Evolutionary conservation across 2,113 vertebrate species (phyloP), one percentile per base, ranked within the genome.

Genomic region (Apodemus sylvaticus): DNA sequence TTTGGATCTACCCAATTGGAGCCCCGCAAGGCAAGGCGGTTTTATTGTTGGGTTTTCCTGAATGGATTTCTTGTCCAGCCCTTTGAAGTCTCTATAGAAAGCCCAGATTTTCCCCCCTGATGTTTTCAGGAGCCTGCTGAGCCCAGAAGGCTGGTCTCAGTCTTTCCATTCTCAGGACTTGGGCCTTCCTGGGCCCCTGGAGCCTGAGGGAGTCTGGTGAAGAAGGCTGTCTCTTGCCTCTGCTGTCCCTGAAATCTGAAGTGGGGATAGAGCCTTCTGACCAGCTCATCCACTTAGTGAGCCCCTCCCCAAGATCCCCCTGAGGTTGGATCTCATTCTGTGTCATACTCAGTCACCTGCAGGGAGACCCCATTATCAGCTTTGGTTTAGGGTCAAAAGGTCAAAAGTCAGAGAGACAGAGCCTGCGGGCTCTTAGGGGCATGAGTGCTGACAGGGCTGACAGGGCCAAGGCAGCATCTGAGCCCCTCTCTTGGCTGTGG

Each of bases 341-440:
- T 26, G 3, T 62, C 39, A 1, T 42, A 55, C 24, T 42, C 19
- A 0, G 64, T n/a, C 1, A 0, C 62, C 68, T 17, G 0, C 0
- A 5, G 6, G 14, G 71, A 1, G 9, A 29, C 34, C 2, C 36
- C 13, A 2, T 4, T 2, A 14, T 22, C 16, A 24, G 58, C 86
- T 86, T 58, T 2, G 1, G 13, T 11, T 7, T 12, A 51, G 42
- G n/a, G 6, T 14, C 0, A 9, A 60, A 64, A 60, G 14, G 51
- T 0, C 0, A 36, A 26, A 36, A n/a, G n/a, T 51, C 77, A 39
- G 71, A 17, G 64, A 66, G 76, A 26, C 29, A 71, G 22, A 34
- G 3, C n/a, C 82, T 13, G 1, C 3, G 0, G n/a, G 34, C 34
- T 58, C 29, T 14, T 19, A 8, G 26, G 26, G 68, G 36, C 11